A percentile compares a stretch with the other conserved stretches of the same genome.
phyloP scores from a whole-genome alignment of 2,113 vertebrate species.

The Mesocricetus auratus region DNA sequence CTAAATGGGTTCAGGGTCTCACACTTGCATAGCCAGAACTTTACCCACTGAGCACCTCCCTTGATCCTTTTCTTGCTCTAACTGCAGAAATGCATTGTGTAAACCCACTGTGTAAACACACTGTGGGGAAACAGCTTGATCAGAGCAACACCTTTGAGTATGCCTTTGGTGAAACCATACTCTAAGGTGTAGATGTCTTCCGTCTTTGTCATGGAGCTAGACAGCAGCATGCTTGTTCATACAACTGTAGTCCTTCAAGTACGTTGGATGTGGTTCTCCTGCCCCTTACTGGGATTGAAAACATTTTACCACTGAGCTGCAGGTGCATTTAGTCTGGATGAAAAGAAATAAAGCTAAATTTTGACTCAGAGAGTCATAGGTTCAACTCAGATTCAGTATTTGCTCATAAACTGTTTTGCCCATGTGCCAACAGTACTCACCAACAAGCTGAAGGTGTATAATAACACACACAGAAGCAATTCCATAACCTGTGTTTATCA shows the following conservation, averaged over 20 bases:
- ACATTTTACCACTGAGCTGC: background rate
- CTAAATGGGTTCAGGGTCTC: background rate
- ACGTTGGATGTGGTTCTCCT: background rate
- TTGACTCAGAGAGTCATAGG: background rate
- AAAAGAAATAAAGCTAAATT: constrained; percentile 30
- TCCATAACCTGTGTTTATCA: background rate
- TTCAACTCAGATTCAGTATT: constrained; percentile 16
- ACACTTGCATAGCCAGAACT: background rate
- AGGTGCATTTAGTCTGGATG: background rate
- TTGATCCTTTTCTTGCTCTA: background rate
- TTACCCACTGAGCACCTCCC: background rate
- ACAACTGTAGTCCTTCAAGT: background rate
- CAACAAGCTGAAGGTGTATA: background rate
- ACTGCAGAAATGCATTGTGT: background rate
- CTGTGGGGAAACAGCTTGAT: background rate
- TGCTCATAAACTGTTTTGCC: background rate
- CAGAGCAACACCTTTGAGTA: background rate
- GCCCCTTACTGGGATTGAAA: background rate
- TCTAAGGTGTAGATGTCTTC: background rate
- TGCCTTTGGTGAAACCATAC: constrained; percentile 1
- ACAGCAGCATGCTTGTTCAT: background rate
- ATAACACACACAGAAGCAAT: background rate
- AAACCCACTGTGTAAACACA: background rate
- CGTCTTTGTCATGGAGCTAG: constrained; percentile 8
- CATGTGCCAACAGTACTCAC: background rate